These are phyloP conservation scores for Himalopsyche kuldschensis DNA, from an alignment of 2,888 invertebrate genomes.

Conservation along the genomic window DNA sequence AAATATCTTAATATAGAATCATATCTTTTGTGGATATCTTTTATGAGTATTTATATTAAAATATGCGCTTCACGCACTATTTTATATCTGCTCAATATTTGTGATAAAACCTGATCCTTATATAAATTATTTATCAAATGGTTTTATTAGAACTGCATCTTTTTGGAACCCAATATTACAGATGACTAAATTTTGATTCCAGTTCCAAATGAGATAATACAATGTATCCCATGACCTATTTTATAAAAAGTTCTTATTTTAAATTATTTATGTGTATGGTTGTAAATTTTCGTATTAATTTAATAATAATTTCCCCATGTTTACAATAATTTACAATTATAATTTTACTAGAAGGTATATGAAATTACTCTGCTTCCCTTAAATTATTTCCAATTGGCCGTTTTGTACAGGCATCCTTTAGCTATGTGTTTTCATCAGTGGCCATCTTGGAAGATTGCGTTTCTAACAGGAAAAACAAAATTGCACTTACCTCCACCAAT, in stretches of 20 bases:
- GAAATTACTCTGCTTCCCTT: background rate
- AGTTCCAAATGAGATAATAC: background rate
- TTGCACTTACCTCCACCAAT: background rate
- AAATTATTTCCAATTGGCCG: constrained; percentile 3
- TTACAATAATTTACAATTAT: background rate
- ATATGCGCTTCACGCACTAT: no score
- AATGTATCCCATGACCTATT: background rate
- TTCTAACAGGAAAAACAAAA: background rate
- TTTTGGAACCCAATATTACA: no score
- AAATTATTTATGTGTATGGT: background rate
- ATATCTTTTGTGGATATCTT: no score
- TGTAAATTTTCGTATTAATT: background rate
- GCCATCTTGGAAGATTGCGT: background rate
- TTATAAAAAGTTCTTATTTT: background rate
- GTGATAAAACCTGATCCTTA: no score
- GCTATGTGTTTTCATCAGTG: background rate
- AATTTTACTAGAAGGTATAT: constrained; percentile 37
- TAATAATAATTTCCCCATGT: background rate
- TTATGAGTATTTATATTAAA: no score
- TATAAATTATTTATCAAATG: no score
- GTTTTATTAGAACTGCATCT: no score
- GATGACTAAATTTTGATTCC: background rate
- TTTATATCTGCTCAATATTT: no score
- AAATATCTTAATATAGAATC: no score
- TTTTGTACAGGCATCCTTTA: background rate